phyloP scores from a whole-genome alignment of 2,797 vertebrate genomes.

The Lepus oiostolus region DNA sequence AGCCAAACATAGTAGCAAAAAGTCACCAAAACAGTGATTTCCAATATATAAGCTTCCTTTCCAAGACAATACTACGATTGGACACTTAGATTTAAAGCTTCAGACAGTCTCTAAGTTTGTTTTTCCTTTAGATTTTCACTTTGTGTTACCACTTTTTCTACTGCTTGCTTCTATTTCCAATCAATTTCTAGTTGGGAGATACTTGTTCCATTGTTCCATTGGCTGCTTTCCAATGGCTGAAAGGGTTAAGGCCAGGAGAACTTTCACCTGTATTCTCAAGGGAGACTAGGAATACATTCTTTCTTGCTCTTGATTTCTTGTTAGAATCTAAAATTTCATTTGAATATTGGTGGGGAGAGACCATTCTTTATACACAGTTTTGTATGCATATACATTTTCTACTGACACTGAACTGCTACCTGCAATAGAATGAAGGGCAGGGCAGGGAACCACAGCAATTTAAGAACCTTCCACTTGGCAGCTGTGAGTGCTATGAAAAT shows the following conservation, averaged over 20 bases:
- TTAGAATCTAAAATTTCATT: background rate
- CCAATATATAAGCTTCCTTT: background rate
- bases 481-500: background rate
- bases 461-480: background rate
- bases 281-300: background rate
- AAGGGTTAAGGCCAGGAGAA: background rate
- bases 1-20: background rate
- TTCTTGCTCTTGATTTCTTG: background rate
- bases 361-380: background rate
- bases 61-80: background rate
- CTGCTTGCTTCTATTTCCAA: background rate
- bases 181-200: background rate
- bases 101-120: background rate
- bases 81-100: background rate
- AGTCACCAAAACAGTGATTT: background rate
- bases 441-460: background rate
- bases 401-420: background rate
- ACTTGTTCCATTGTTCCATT: background rate
- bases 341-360: background rate
- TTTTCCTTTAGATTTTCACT: background rate
- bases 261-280: background rate
- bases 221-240: background rate
- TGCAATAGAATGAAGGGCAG: background rate
- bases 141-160: background rate
- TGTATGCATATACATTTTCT: background rate